These are phyloP conservation scores for Ecdyonurus torrentis DNA, from an alignment of 2,888 invertebrate species.

Conservation along the genomic window DNA sequence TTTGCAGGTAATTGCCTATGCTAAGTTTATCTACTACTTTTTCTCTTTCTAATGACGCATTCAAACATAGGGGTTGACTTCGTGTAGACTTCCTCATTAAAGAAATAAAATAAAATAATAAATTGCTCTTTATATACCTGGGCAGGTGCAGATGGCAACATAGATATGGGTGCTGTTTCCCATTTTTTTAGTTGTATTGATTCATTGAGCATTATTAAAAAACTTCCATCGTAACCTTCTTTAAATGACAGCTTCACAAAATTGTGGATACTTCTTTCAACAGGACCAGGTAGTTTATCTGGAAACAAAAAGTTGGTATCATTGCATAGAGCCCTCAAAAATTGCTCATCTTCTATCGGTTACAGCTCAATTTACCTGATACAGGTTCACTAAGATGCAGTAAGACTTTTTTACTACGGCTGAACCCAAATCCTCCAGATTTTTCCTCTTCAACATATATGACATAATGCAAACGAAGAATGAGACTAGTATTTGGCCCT, in stretches of 20 bases:
- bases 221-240: conserved; percentile 53
- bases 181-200: conserved; percentile 44
- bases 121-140: too few relatives aligned
- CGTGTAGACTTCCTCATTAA: too few relatives aligned
- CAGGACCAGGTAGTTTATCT: conserved; percentile 58
- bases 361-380: conserved; percentile 36
- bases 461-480: conserved; percentile 51
- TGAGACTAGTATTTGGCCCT: conserved; percentile 47
- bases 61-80: too few relatives aligned
- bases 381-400: conserved; percentile 51
- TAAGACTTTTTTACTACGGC: conserved; percentile 61
- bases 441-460: conserved; percentile 67
- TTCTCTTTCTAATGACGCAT: too few relatives aligned
- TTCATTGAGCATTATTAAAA: conserved; percentile 43
- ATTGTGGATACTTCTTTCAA: conserved; percentile 48
- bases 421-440: conserved; percentile 60
- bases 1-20: too few relatives aligned
- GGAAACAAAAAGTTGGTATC: conserved; percentile 14
- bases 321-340: background rate
- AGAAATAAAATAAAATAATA: too few relatives aligned
- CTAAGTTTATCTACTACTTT: too few relatives aligned
- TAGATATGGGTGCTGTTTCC: conserved; percentile 31
- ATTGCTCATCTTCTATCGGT: background rate
- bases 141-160: conserved; percentile 2
- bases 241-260: conserved; percentile 74